Evolutionary conservation across 2,113 vertebrate species (phyloP).

Genomic region (Lagenorhynchus albirostris): DNA sequence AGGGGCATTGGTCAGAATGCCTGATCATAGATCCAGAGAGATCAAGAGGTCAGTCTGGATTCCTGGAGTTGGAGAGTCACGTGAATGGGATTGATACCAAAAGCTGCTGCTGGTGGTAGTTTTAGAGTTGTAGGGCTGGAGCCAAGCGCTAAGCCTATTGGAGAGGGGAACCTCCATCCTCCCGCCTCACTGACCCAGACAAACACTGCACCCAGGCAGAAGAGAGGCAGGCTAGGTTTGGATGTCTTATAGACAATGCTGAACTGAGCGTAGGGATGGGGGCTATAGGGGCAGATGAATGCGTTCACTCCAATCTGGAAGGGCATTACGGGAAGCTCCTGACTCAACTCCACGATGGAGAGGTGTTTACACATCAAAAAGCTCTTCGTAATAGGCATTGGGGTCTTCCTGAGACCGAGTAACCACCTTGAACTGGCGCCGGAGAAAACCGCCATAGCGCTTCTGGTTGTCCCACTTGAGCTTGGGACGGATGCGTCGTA

Average conservation of each 20-base stretch:
- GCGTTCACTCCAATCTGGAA: not conserved
- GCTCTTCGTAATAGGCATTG: conserved; percentile 82
- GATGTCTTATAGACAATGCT: not conserved
- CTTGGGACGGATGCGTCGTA: conserved; percentile 95
- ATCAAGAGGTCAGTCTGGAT: not conserved
- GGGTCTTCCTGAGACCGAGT: conserved; percentile 91
- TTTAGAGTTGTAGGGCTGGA: not conserved
- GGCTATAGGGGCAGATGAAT: too few species aligned
- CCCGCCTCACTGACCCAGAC: not conserved
- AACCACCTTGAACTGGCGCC: conserved; percentile 94
- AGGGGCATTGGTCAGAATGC: not conserved
- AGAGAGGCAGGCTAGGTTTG: not conserved
- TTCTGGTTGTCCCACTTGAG: conserved; percentile 97
- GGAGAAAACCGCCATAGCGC: conserved; percentile 94
- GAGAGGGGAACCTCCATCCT: not conserved
- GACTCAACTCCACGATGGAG: not conserved
- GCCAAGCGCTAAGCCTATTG: not conserved
- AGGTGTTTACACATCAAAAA: conserved; percentile 81
- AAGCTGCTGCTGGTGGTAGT: not conserved
- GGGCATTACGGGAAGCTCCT: not conserved
- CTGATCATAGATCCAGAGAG: not conserved
- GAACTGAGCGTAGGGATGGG: not conserved
- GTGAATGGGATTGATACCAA: not conserved
- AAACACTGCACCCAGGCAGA: not conserved
- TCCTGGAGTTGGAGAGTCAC: not conserved